Conservation (phyloP, 2,888 invertebrate species). For the Sphinx pinastri region DNA sequence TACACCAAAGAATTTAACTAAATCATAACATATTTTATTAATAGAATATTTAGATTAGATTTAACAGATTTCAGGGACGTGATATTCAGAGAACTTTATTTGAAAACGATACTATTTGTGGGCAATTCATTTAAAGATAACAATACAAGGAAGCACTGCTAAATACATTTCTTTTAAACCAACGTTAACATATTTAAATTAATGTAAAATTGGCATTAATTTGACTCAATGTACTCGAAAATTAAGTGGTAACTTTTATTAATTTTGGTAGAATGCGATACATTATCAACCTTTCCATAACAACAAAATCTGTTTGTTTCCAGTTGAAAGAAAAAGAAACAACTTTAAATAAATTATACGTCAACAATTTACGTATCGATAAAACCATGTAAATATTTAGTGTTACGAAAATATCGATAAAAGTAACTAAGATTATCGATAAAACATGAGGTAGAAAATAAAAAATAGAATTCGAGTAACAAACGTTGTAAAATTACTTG, state of each 20-base stretch:
- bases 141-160: neutral
- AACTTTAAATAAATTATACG: neutral
- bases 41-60: neutral
- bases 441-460: constrained; percentile 12
- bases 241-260: constrained; percentile 35
- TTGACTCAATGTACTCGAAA: constrained; percentile 28
- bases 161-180: constrained; percentile 26
- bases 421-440: constrained; percentile 4
- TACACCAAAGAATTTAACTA: neutral
- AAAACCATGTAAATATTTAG: neutral
- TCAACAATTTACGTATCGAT: neutral
- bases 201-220: constrained; percentile 29
- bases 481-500: neutral
- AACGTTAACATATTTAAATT: constrained; percentile 22
- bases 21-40: neutral
- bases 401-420: constrained; percentile 3
- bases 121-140: neutral
- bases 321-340: constrained; percentile 2
- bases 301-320: constrained; percentile 29
- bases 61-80: neutral
- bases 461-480: constrained; percentile 3
- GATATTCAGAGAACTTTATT: neutral
- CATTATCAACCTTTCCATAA: constrained; percentile 42
- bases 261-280: constrained; percentile 27
- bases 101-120: neutral